Evolutionary conservation across 2,113 vertebrate genomes (phyloP), one percentile per base, ranked within the genome.

Genomic region (Chaetops frenatus): DNA sequence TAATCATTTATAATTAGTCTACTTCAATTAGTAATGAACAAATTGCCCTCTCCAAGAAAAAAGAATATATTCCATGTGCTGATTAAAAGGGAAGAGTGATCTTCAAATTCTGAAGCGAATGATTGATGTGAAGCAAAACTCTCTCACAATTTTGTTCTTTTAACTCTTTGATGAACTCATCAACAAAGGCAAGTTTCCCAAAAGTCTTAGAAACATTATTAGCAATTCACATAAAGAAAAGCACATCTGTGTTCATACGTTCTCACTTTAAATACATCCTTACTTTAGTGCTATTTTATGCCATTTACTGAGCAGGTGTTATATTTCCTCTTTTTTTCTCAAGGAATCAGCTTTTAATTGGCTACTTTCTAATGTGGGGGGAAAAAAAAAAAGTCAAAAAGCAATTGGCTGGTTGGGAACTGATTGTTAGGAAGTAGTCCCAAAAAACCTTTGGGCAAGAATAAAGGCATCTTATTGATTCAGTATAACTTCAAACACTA

Each of bases 1-100:
- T 97, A 97, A 97, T 97, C 78, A 96, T 96, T 97, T 95, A 94
- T 96, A 97, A 97, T 97, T 96, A 97, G 81, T 82, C 92, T 95
- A 87, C 96, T 97, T 97, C 96, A 97, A 95, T 97, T 97, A 97
- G 95, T 95, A 96, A 96, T 95, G 95, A 96, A 95, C 81, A 97
- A 95, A 97, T 97, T 97, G 88, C 95, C 93, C 92, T 96, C 93
- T 96, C 94, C 88, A 96, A 92, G 95, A 97, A 95, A 95, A 96
- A 78, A 95, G 86, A 97, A 96, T 90, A 90, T 92, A 96, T 96
- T 86, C 77, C 64, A 70, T 51, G 72, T 8, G 8, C 69, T 96
- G 95, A 97, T 95, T 97, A 94, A 97, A 96, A 96, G 87, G 69
- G 38, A 96, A 93, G 83, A 84, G 88, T 81, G 79, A 96, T 96